Base-by-base conservation (phyloP, 2,888 invertebrate genomes). In the Cantharis lateralis region DNA sequence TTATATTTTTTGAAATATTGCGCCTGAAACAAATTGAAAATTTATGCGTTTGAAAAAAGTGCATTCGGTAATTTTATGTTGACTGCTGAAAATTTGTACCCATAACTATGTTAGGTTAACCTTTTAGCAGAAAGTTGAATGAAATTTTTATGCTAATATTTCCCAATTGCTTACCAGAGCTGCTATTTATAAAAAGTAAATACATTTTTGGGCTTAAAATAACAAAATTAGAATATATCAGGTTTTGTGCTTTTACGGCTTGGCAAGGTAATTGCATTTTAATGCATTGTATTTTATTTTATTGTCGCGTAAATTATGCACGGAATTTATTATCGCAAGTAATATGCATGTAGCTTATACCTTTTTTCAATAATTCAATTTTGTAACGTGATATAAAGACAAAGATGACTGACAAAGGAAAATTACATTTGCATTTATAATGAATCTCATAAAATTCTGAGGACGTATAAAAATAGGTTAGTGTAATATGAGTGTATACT, bases 371-470 rank as follows among this genome's bases (percentile, higher is more conserved):
- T 71, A 74, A 61, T 62, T 24, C 26, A 74, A 66, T 70, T 32
- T 76, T 28, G 72, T 72, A 76, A 66, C 71, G 68, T 61, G 64
- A 74, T 63, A 71, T 62, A 76, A 78, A 74, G 68, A 74, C 76
- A 70, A 78, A 74, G 70, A 66, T 64, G 64, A 70, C 68, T 71
- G 68, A 78, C 76, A 76, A 74, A 74, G 78, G 76, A 78, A 76
- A 76, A 78, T 78, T 76, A 74, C 78, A 78, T 78, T 78, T 78
- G 71, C 76, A 78, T 76, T 78, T 78, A 76, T 78, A 78, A 78
- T 78, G 78, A 78, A 74, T 74, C 78, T 76, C 76, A 62, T 76
- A 78, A 76, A 76, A 76, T 78, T 78, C 76, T 64, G 74, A 74
- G 71, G 76, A 68, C 78, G 78, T 78, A 78, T 78, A 78, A 78